phyloP scores from a whole-genome alignment of 2,113 vertebrate genomes.

The Tetraodon nigroviridis region DNA sequence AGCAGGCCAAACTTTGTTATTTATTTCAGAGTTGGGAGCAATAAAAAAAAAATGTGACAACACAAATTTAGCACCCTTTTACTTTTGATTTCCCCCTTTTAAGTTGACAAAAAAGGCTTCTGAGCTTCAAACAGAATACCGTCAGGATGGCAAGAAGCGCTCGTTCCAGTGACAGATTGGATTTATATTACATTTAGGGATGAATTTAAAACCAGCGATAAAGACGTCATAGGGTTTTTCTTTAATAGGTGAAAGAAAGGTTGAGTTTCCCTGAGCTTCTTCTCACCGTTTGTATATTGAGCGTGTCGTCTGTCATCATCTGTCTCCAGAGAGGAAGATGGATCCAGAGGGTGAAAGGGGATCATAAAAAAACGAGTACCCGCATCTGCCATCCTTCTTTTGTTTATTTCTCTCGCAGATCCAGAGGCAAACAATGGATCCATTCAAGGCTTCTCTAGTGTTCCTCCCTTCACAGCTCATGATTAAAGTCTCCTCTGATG shows the following conservation, averaged over 20 bases:
- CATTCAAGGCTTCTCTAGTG: slow-evolving; percentile 17
- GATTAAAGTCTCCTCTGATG: slow-evolving; percentile 54
- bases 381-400: slow-evolving; percentile 13
- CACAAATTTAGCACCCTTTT: no score
- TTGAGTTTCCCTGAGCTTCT: neutral
- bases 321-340: neutral
- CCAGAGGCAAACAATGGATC: slow-evolving; percentile 27
- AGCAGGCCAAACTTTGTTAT: no score
- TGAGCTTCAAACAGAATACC: no score
- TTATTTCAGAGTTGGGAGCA: no score
- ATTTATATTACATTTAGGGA: neutral
- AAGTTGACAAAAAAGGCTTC: no score
- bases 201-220: neutral
- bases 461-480: slow-evolving; percentile 29
- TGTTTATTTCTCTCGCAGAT: slow-evolving; percentile 16
- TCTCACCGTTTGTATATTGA: neutral
- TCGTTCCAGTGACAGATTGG: neutral
- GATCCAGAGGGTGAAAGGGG: slow-evolving; percentile 7
- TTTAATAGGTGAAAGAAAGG: neutral
- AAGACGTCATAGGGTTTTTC: neutral
- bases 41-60: no score
- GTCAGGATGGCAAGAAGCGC: no score
- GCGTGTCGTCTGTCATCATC: slow-evolving; percentile 1
- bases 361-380: slow-evolving; percentile 19
- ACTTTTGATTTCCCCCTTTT: no score